These are phyloP conservation scores for Lamprologus ornatipinnis DNA, from an alignment of 2,113 vertebrate species.

Conservation along the genomic window DNA sequence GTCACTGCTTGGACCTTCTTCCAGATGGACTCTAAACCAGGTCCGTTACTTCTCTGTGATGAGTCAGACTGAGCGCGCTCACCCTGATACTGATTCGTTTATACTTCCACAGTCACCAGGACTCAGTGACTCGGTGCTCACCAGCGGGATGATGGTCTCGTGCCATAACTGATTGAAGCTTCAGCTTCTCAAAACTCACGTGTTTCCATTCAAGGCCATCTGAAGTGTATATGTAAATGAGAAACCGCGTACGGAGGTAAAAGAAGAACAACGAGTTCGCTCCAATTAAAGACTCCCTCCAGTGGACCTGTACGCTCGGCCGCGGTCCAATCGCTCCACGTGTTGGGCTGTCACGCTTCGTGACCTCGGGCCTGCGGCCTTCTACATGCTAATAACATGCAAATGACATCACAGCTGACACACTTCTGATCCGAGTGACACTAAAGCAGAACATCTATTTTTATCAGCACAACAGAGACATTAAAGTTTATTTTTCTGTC, in stretches of 20 bases:
- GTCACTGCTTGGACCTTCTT: neutral
- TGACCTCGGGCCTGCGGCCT: conserved; percentile 45
- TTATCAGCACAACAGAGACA: neutral
- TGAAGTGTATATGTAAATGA: conserved; percentile 5
- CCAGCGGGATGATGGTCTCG: neutral
- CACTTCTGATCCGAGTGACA: conserved; percentile 45
- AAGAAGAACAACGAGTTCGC: neutral
- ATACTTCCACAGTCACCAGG: neutral
- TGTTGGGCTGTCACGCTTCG: neutral
- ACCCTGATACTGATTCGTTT: neutral
- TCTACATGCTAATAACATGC: conserved; percentile 71
- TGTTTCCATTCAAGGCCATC: neutral
- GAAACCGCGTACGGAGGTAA: conserved; percentile 4
- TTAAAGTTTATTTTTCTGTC: neutral
- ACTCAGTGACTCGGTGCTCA: neutral
- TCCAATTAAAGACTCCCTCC: conserved; percentile 33
- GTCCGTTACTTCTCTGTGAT: neutral
- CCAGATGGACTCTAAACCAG: neutral
- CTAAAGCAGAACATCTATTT: neutral
- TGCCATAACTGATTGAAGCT: neutral
- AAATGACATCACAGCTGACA: conserved; percentile 68
- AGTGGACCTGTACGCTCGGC: conserved; percentile 15
- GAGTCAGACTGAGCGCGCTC: neutral
- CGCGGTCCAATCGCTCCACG: conserved; percentile 20
- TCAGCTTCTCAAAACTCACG: neutral